Evolutionary conservation across 2,113 vertebrate genomes (phyloP), one percentile per base, ranked within the genome.

Genomic region (Xiphias gladius): DNA sequence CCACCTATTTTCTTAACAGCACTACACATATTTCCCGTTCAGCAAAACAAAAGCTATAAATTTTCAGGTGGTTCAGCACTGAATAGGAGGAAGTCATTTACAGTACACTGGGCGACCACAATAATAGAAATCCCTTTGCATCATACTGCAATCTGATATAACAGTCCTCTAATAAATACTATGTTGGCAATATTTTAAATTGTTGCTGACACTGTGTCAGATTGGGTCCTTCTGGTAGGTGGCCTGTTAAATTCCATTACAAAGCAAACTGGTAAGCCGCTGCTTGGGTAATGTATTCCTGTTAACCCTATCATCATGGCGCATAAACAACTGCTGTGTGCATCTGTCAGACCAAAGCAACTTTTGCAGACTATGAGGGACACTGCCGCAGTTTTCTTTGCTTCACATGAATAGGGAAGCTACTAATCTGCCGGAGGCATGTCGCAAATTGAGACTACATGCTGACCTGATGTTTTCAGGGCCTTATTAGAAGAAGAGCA

Each of bases 31-130:
- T n/a, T 22, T 28, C n/a, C 13, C 10, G 17, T 2, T 48, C 26
- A 59, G 52, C 14, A 24, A 68, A 58, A 64, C 22, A 32, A 58
- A 70, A 22, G 24, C 28, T 9, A 83, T 73, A 20, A 67, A 32
- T 66, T 79, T 58, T 80, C 46, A 63, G 32, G 68, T 71, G 30
- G 32, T 48, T 61, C 63, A 61, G 12, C 41, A 39, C 30, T 48
- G 58, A 66, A 58, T 22, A 16, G 28, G 39, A 64, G 1, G 12
- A 64, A 70, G 17, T 62, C 1, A 71, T 61, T 59, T 43, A 76
- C 41, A 52, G 7, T 24, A 20, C 50, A 70, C 50, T 30, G 64
- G 28, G 24, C 54, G 22, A 48, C 35, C 52, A 43, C 14, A 69
- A 30, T 20, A 69, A 63, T 4, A 57, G 26, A 54, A 52, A 70